Percentiles rank a stretch among this genome's conserved stretches.
phyloP scores from a whole-genome alignment of 2,888 invertebrate species.

The Subacronicta megacephala region DNA sequence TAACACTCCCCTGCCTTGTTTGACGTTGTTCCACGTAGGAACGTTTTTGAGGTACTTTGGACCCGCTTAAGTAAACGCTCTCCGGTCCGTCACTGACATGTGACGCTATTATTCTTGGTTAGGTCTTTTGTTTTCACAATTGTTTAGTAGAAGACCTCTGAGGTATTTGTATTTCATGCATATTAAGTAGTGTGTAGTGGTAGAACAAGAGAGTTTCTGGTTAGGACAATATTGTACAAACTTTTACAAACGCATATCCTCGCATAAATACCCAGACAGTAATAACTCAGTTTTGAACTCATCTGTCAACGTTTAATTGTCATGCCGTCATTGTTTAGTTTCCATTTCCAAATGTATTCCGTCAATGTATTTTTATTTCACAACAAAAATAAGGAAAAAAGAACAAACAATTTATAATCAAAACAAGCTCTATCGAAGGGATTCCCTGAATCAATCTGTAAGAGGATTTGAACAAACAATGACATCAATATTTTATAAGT shows the following conservation, averaged over 20 bases:
- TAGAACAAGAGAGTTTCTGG: background rate
- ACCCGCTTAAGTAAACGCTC: slow-evolving; percentile 47
- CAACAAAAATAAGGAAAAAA: slow-evolving; percentile 13
- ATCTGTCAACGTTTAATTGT: background rate
- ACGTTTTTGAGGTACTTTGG: slow-evolving; percentile 54
- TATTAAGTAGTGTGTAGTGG: slow-evolving; percentile 1
- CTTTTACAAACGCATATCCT: too few species aligned
- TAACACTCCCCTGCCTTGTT: slow-evolving; percentile 55
- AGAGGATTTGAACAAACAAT: slow-evolving; percentile 38
- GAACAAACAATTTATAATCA: slow-evolving; percentile 19
- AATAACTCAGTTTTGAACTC: too few species aligned
- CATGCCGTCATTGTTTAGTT: background rate
- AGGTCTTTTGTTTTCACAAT: slow-evolving; percentile 30
- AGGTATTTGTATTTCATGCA: slow-evolving; percentile 32
- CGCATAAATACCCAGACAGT: too few species aligned
- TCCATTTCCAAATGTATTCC: background rate
- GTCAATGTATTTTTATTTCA: slow-evolving; percentile 2
- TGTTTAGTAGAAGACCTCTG: background rate
- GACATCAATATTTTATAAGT: slow-evolving; percentile 42
- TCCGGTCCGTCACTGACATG: slow-evolving; percentile 43
- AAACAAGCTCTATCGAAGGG: slow-evolving; percentile 22
- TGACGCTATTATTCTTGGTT: slow-evolving; percentile 34
- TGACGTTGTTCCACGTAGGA: slow-evolving; percentile 48
- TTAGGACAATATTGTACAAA: too few species aligned
- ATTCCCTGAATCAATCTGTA: slow-evolving; percentile 35